Evolutionary conservation across 2,888 invertebrate genomes (phyloP).

Genomic region (Clivina fossor): DNA sequence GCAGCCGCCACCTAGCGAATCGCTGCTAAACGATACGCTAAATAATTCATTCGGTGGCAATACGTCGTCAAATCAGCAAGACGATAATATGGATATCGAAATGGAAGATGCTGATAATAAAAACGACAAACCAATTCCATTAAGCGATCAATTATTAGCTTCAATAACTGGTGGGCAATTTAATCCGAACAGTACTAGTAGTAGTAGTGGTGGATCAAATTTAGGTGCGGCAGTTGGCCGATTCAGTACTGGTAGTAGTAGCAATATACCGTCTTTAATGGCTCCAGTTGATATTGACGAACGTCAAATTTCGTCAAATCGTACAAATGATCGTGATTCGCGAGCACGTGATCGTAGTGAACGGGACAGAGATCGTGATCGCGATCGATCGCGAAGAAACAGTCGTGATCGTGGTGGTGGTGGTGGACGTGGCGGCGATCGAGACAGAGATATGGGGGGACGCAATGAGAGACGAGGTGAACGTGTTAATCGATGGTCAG

Average conservation of each 20-base stretch:
- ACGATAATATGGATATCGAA: constrained; percentile 81
- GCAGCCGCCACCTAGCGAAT: constrained; percentile 35
- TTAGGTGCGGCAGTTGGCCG: constrained; percentile 42
- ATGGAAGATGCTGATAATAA: constrained; percentile 64
- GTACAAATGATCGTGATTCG: constrained; percentile 42
- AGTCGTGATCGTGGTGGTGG: constrained; percentile 45
- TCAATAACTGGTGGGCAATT: constrained; percentile 28
- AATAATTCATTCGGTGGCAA: constrained; percentile 39
- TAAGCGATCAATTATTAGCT: constrained; percentile 58
- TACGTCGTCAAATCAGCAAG: constrained; percentile 51
- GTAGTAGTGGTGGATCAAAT: constrained; percentile 35
- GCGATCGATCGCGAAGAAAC: constrained; percentile 46
- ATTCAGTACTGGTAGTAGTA: constrained; percentile 40
- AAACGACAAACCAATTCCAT: constrained; percentile 46
- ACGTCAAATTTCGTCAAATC: constrained; percentile 35
- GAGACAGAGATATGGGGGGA: constrained; percentile 43
- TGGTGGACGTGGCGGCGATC: constrained; percentile 34
- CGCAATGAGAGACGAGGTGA: constrained; percentile 40
- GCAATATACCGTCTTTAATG: constrained; percentile 38
- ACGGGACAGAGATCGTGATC: constrained; percentile 45
- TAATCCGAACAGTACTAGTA: constrained; percentile 36
- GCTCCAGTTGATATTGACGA: constrained; percentile 38
- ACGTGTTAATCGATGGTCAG: constrained; percentile 43
- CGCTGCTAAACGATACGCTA: constrained; percentile 49
- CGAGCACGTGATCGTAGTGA: constrained; percentile 45